These are phyloP conservation scores for Solenopsis invicta DNA, from an alignment of 1,140 invertebrate species.

Conservation along the genomic window DNA sequence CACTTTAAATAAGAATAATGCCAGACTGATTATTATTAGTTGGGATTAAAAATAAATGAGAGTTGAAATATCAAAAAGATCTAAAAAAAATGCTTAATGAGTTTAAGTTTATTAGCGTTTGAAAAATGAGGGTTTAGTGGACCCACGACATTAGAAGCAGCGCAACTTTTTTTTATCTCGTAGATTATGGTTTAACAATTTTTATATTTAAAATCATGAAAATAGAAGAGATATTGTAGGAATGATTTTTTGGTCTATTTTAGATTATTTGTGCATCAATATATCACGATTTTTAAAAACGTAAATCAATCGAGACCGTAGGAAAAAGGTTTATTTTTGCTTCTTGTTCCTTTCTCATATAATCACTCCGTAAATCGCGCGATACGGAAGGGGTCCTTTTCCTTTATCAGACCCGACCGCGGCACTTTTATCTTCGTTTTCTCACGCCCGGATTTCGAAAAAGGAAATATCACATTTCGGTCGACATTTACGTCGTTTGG, in stretches of 20 bases:
- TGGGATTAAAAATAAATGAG: no score
- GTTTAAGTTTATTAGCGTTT: no score
- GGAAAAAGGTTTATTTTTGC: slow-evolving; percentile 1
- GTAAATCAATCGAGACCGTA: slow-evolving; percentile 21
- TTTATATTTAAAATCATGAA: not conserved
- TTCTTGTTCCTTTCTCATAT: slow-evolving; percentile 8
- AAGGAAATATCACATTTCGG: slow-evolving; percentile 45
- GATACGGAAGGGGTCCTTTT: slow-evolving; percentile 22
- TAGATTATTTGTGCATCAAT: not conserved
- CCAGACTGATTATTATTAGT: no score
- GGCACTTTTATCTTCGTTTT: slow-evolving; percentile 73
- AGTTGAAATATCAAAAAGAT: no score
- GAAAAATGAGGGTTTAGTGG: no score
- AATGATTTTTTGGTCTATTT: not conserved
- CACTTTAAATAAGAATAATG: no score
- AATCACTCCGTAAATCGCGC: slow-evolving; percentile 11
- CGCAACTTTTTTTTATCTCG: no score
- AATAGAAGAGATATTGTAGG: not conserved
- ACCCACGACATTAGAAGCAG: no score
- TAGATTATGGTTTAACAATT: not conserved
- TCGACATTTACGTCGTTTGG: slow-evolving; percentile 55
- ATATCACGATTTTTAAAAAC: not conserved
- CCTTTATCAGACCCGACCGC: slow-evolving; percentile 62
- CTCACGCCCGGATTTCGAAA: slow-evolving; percentile 68
- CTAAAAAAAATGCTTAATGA: no score